phyloP scores from a whole-genome alignment of 2,888 invertebrate species.

The Sialis fuliginosa region DNA sequence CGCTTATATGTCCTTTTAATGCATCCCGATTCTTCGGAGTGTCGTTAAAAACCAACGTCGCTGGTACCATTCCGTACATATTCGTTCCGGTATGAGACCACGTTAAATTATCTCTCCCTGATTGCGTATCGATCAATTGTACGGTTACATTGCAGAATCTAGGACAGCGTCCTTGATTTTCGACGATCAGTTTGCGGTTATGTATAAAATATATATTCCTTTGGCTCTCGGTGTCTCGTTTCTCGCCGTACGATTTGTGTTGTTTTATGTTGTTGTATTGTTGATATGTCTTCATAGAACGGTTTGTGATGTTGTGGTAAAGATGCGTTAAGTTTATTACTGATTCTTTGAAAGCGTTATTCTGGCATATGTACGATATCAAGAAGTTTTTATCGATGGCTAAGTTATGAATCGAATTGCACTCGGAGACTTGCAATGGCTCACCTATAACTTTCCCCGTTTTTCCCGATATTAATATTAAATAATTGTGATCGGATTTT shows the following conservation, averaged over 20 bases:
- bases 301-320: slow-evolving; percentile 24
- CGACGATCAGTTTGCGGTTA: slow-evolving; percentile 44
- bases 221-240: slow-evolving; percentile 35
- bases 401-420: slow-evolving; percentile 36
- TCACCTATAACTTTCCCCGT: slow-evolving; percentile 48
- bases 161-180: slow-evolving; percentile 56
- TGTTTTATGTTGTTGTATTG: slow-evolving; percentile 25
- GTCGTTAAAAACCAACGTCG: slow-evolving; percentile 41
- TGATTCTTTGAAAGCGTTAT: slow-evolving; percentile 33
- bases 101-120: slow-evolving; percentile 32
- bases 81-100: slow-evolving; percentile 44
- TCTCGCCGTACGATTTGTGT: slow-evolving; percentile 34
- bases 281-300: slow-evolving; percentile 17
- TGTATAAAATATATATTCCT: slow-evolving; percentile 39
- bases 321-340: slow-evolving; percentile 26
- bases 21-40: slow-evolving; percentile 17
- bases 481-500: slow-evolving; percentile 34
- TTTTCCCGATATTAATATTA: slow-evolving; percentile 52
- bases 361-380: slow-evolving; percentile 38
- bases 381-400: slow-evolving; percentile 31
- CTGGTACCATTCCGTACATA: slow-evolving; percentile 56
- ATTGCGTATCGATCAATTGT: slow-evolving; percentile 35
- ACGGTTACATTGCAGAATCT: slow-evolving; percentile 44
- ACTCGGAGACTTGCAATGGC: slow-evolving; percentile 38
- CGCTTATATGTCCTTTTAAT: slow-evolving; percentile 38